Conservation (phyloP, 2,797 vertebrate species). For the Centroberyx gerrardi region DNA sequence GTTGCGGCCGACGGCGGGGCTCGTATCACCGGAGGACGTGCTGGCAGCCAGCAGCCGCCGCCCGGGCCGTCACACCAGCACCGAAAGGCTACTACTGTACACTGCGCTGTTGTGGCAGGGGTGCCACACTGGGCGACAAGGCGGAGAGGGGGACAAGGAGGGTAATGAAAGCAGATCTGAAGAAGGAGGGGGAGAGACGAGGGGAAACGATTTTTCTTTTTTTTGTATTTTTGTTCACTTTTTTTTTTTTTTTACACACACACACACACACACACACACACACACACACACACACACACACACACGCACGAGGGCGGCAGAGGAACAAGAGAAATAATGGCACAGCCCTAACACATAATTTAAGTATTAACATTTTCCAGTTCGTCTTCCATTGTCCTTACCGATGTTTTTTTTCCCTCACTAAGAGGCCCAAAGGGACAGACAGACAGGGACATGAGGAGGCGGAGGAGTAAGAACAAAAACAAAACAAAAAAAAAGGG, state of each 20-base stretch:
- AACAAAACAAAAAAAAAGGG: conserved; percentile 25
- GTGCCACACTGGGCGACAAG: conserved; percentile 57
- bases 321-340: conserved; percentile 14
- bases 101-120: conserved; percentile 59
- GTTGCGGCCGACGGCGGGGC: conserved; percentile 58
- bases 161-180: conserved; percentile 65
- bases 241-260: not conserved
- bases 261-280: not conserved
- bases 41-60: conserved; percentile 60
- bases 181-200: conserved; percentile 38
- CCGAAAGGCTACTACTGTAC: conserved; percentile 49
- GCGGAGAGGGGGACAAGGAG: conserved; percentile 59
- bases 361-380: conserved; percentile 39
- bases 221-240: conserved; percentile 1
- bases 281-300: not conserved
- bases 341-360: not conserved
- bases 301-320: not conserved
- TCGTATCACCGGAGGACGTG: conserved; percentile 63
- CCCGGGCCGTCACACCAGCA: conserved; percentile 62
- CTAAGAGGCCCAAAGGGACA: conserved; percentile 22
- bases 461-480: not conserved
- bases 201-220: not conserved
- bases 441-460: not conserved
- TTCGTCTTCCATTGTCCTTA: conserved; percentile 32
- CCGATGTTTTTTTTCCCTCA: conserved; percentile 33